These are phyloP conservation scores for Drosophila meridiana DNA, from an alignment of 2,888 invertebrate genomes.

Conservation along the genomic window DNA sequence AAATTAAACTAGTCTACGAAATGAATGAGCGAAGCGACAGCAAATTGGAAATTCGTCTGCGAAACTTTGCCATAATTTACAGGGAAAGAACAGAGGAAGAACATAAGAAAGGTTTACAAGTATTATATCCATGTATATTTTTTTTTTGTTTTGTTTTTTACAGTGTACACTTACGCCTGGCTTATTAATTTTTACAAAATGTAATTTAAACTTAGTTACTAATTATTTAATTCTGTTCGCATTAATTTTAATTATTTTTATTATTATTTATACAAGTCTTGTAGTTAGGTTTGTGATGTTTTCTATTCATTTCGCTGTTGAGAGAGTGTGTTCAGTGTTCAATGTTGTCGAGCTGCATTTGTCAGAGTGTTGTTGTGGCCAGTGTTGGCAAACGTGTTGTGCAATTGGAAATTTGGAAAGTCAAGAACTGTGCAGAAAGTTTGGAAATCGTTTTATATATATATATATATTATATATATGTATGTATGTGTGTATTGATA, in stretches of 20 bases:
- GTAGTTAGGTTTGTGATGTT: constrained; percentile 80
- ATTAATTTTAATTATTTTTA: constrained; percentile 30
- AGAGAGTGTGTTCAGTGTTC: constrained; percentile 37
- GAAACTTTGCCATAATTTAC: constrained; percentile 71
- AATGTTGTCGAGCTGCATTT: constrained; percentile 57
- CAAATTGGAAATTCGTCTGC: constrained; percentile 54
- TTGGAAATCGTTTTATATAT: constrained; percentile 31
- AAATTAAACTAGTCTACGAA: constrained; percentile 76
- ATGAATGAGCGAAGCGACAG: constrained; percentile 65
- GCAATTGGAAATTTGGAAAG: constrained; percentile 71
- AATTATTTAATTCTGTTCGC: constrained; percentile 50
- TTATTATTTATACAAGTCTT: constrained; percentile 83
- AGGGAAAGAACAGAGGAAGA: constrained; percentile 53
- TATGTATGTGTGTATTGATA: constrained; percentile 22
- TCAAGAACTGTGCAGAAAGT: constrained; percentile 73
- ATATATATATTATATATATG: constrained; percentile 4
- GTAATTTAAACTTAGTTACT: constrained; percentile 76
- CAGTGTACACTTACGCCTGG: constrained; percentile 68
- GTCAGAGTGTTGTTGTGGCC: constrained; percentile 26
- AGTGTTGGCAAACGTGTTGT: constrained; percentile 60
- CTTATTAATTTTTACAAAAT: constrained; percentile 76
- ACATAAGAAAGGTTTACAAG: constrained; percentile 26
- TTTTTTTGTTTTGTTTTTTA: constrained; percentile 69
- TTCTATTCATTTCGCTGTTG: constrained; percentile 43
- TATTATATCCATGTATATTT: constrained; percentile 49